Evolutionary conservation across 2,888 invertebrate genomes (phyloP).

Genomic region (Seira musarum): DNA sequence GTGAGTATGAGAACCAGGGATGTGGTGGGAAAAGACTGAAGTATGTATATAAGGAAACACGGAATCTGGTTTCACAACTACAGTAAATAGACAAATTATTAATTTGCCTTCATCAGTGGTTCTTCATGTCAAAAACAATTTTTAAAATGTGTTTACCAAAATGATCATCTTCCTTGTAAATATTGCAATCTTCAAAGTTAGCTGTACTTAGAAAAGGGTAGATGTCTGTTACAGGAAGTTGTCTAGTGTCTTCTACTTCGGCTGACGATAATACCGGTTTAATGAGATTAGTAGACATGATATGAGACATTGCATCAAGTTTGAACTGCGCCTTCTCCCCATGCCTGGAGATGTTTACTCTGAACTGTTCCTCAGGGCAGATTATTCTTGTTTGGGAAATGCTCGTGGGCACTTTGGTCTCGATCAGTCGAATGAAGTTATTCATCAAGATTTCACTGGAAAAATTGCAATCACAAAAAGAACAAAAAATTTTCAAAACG

Average conservation of each 20-base stretch:
- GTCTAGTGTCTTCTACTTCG: conserved; percentile 74
- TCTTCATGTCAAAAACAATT: neutral
- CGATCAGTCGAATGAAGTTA: conserved; percentile 65
- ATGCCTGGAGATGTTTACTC: conserved; percentile 53
- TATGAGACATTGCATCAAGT: conserved; percentile 78
- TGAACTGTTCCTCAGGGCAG: conserved; percentile 56
- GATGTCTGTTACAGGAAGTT: conserved; percentile 79
- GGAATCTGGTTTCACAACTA: conserved; percentile 58
- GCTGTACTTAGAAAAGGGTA: conserved; percentile 83
- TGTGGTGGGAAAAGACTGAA: conserved; percentile 82
- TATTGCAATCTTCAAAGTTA: conserved; percentile 78
- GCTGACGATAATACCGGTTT: conserved; percentile 74
- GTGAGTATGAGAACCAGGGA: conserved; percentile 77
- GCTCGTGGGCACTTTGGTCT: conserved; percentile 47
- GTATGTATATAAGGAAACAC: conserved; percentile 81
- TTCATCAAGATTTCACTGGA: conserved; percentile 61
- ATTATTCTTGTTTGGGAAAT: conserved; percentile 46
- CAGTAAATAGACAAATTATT: no score
- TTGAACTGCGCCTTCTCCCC: conserved; percentile 75
- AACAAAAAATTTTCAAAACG: neutral
- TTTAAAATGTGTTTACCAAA: conserved; percentile 77
- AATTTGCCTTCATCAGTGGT: neutral
- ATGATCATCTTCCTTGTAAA: conserved; percentile 78
- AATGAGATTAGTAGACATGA: conserved; percentile 79
- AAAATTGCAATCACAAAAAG: conserved; percentile 1